phyloP scores from a whole-genome alignment of 2,113 vertebrate species.

The rat (Rattus norvegicus) region DNA sequence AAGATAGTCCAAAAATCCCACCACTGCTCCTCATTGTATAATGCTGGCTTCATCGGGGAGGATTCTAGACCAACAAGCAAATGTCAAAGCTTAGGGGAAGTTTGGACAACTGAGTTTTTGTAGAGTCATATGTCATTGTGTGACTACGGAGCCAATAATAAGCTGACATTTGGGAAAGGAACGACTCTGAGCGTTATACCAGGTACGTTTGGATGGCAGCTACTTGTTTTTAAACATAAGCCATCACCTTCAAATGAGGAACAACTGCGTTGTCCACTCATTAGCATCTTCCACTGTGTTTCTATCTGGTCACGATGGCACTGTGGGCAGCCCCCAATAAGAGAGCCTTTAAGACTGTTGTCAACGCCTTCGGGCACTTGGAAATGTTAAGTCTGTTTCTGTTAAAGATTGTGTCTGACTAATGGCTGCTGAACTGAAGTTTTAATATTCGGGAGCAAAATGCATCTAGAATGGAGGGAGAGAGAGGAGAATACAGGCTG shows the following conservation, averaged over 20 bases:
- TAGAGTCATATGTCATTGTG: slow-evolving; percentile 56
- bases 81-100: not conserved
- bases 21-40: not conserved
- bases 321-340: not conserved
- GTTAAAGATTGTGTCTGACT: not conserved
- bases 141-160: rapidly evolving
- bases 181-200: slow-evolving; percentile 63
- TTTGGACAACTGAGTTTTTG: slow-evolving; percentile 64
- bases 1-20: not conserved
- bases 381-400: not conserved
- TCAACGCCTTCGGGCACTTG: slow-evolving; percentile 1
- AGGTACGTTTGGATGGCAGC: slow-evolving; percentile 74
- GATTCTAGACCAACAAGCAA: not conserved
- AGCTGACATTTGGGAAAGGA: slow-evolving; percentile 74
- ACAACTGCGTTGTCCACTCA: not conserved
- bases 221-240: slow-evolving; percentile 43
- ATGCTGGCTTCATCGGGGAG: not conserved
- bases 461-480: not conserved
- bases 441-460: not conserved
- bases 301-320: not conserved
- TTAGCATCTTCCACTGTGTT: not conserved
- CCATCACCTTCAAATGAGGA: not conserved
- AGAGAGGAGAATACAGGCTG: not conserved
- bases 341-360: not conserved
- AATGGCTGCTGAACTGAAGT: slow-evolving; percentile 2